Base-by-base conservation (phyloP, 2,888 invertebrate genomes). In the Gymnosoma rotundatum region DNA sequence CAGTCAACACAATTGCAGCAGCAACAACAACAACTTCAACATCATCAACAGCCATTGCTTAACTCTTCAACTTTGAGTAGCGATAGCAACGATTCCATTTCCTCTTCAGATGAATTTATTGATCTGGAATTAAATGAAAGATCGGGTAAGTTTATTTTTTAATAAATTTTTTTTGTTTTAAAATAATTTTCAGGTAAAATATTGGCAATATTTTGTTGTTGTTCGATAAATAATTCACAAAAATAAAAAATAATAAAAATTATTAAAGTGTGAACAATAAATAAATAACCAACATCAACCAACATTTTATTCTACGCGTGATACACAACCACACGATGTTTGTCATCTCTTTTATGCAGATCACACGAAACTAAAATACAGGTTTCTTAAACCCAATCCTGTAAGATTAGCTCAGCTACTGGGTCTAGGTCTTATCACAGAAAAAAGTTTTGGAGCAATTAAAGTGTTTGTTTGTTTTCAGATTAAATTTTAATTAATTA, bases 51-150 rank as follows among this genome's bases (percentile, higher is more conserved):
- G 45, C 48, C 58, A n/a, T 67, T 78, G 63, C 83, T 87, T 16
- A 88, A 88, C 63, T 87, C 88, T 16, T 88, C 89, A 20, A 88
- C 88, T 86, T 80, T 89, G 2, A 88, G 86, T 38, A 84, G 78
- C n/a, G 91, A 91, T 42, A 90, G 90, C 78, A 89, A 89, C 5
- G 91, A 91, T 72, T 90, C 91, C 18, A 83, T 88, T 72, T 87
- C 88, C 8, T 87, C 88, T 10, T 88, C 87, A 2, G 91, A 89
- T 84, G 91, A 91, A 83, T 88, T 89, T 20, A 87, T 87, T 60
- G 91, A 91, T 12, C 76, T 91, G 78, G 91, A 92, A 83, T 88
- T 90, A 9, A 89, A 88, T 79, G 91, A 91, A 74, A 88, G 87
- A 50, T 74, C 83, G 54, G 91, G 91, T 91, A 88, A 91, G 91